Evolutionary conservation across 2,113 vertebrate genomes (phyloP).

Genomic region (Silurus glanis): DNA sequence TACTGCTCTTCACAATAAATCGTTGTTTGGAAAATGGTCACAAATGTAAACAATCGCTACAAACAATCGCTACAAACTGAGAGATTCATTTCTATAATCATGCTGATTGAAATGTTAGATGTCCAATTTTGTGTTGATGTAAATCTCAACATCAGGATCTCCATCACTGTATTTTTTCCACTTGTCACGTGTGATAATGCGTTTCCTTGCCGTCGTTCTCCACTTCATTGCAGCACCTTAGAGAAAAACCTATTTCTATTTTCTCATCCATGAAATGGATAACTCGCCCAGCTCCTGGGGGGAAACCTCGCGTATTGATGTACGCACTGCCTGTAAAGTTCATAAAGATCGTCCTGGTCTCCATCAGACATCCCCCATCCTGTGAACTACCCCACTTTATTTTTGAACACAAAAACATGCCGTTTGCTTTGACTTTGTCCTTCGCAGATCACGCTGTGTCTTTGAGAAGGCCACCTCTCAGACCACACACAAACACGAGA

Average conservation of each 20-base stretch:
- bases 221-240: not conserved
- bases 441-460: not conserved
- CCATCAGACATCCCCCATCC: not conserved
- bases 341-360: not conserved
- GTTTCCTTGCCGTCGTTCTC: not conserved
- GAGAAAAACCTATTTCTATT: not conserved
- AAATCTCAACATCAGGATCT: not conserved
- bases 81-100: too few relatives aligned
- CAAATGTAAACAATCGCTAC: too few relatives aligned
- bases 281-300: conserved; percentile 3
- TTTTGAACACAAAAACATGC: not conserved
- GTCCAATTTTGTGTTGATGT: too few relatives aligned
- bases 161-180: not conserved
- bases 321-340: not conserved
- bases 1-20: too few relatives aligned
- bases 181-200: not conserved
- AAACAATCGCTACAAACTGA: too few relatives aligned
- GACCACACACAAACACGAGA: not conserved
- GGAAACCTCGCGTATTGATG: not conserved
- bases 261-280: conserved; percentile 13
- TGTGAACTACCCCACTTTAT: not conserved
- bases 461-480: too few relatives aligned
- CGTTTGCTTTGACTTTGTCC: not conserved
- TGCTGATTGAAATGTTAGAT: too few relatives aligned
- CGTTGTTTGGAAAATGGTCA: too few relatives aligned